Percentiles rank a stretch among this genome's conserved stretches.
Conservation (phyloP, 2,888 invertebrate species). For the Ctena decussata region DNA sequence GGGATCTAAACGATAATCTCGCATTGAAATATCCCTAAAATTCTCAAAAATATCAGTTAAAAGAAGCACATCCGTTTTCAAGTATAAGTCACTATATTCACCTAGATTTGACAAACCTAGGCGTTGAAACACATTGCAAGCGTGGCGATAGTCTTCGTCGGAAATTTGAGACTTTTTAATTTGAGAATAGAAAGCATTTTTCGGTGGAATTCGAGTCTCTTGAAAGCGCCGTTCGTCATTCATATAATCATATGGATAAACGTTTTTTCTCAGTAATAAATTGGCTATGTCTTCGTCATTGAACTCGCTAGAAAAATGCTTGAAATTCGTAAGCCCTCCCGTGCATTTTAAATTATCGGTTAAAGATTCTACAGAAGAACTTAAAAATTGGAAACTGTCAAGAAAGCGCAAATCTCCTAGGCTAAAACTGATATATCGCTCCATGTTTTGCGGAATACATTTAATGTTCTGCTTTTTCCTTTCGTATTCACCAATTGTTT, state of each 20-base stretch:
- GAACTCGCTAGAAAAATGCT: neutral
- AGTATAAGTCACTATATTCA: constrained; percentile 9
- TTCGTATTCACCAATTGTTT: constrained; percentile 22
- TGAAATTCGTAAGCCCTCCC: neutral
- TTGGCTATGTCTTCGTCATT: neutral
- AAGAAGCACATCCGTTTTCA: constrained; percentile 66
- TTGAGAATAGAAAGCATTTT: neutral
- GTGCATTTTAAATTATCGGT: constrained; percentile 12
- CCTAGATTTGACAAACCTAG: neutral
- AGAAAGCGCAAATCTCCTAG: neutral
- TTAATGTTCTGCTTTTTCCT: neutral
- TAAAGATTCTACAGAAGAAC: neutral
- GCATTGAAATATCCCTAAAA: constrained; percentile 73
- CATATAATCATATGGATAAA: constrained; percentile 24
- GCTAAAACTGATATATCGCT: constrained; percentile 39
- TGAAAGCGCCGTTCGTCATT: neutral
- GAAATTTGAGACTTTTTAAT: neutral
- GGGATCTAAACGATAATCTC: constrained; percentile 75
- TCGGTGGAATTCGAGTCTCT: neutral
- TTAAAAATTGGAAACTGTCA: constrained; percentile 1
- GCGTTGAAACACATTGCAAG: constrained; percentile 52
- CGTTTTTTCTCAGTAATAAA: neutral
- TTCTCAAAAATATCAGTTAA: constrained; percentile 82
- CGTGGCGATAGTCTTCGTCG: constrained; percentile 67
- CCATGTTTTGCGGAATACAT: constrained; percentile 45